Conservation (phyloP, 2,888 invertebrate genomes). For the Drosophila diplacantha region DNA sequence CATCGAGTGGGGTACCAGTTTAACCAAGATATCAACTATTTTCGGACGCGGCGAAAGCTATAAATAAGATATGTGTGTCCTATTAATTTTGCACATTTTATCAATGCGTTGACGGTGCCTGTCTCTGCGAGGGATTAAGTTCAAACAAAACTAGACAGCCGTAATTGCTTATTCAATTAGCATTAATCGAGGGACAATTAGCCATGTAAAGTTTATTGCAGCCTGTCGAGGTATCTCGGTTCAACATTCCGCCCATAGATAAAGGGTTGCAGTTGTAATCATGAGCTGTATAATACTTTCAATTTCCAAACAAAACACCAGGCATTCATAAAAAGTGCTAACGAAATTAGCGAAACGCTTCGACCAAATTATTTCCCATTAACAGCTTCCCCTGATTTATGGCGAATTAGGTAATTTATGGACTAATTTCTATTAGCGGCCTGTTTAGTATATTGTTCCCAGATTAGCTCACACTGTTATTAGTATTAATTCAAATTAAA, state of each 20-base stretch:
- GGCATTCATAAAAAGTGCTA: conserved; percentile 9
- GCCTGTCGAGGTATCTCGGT: not conserved
- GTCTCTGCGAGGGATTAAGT: conserved; percentile 9
- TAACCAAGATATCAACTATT: conserved; percentile 44
- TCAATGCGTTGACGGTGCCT: conserved; percentile 16
- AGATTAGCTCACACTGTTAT: conserved; percentile 14
- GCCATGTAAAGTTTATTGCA: conserved; percentile 28
- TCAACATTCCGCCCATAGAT: not conserved
- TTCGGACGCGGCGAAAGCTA: conserved; percentile 40
- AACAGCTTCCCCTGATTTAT: conserved; percentile 17
- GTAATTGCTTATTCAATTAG: conserved; percentile 50
- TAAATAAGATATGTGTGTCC: conserved; percentile 44
- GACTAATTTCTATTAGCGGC: conserved; percentile 20
- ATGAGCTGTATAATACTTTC: not conserved
- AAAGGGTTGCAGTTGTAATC: conserved; percentile 7
- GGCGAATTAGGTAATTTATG: conserved; percentile 11
- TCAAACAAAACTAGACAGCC: conserved; percentile 10
- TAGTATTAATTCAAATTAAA: conserved; percentile 14
- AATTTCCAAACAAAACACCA: conserved; percentile 9
- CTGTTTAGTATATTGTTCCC: conserved; percentile 8
- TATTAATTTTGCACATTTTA: conserved; percentile 18
- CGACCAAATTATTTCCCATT: conserved; percentile 17
- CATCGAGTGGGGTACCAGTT: conserved; percentile 32
- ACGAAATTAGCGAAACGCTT: conserved; percentile 7
- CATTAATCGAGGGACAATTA: conserved; percentile 53